Base-by-base conservation (phyloP, 2,113 vertebrate species). In the Beaufortia kweichowensis region DNA sequence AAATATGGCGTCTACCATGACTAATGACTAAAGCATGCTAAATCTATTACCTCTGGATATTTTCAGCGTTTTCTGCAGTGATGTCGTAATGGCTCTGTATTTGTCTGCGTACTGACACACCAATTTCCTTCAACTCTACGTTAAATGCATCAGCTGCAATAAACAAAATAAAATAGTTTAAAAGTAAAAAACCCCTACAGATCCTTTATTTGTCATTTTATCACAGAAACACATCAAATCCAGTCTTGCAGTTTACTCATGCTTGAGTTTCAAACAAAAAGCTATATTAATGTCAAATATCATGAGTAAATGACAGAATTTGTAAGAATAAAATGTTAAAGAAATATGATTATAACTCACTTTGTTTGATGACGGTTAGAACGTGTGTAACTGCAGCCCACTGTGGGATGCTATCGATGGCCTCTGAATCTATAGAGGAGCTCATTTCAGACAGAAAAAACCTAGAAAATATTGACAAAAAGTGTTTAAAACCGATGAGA, bases 401-500 rank as follows among this genome's bases (percentile, higher is more conserved):
- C 74, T 90, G 94, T 3, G 87, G 81, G 80, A 95, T 82, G 69
- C 89, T 93, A 86, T 92, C 89, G 50, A 96, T 90, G 83, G 92
- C 92, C 57, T 94, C 91, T 0, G 93, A 93, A 33, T 89, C 83
- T 81, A 96, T 80, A 50, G 87, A 92, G 0, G 89, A 87, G 79
- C 84, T 85, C 65, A 94, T 83, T 82, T 95, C 93, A 21, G 86
- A 85, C 88, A 96, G 84, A 91, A 97, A 93, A 15, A 92, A 93
- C 75, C 97, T 99, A 72, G 78, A 74, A 73, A 73, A 79, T 80
- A 85, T 11, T 19, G n/a, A 65, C 62, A 70, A 48, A 41, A 61
- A 70, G 4, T 70, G 67, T 15, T 55, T 21, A 4, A 53, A 46
- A 46, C 4, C 4, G 4, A 15, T 15, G 12, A 14, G 15, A 46